Base-by-base conservation (phyloP, 2,113 vertebrate genomes). In the Heterotilapia buettikoferi region DNA sequence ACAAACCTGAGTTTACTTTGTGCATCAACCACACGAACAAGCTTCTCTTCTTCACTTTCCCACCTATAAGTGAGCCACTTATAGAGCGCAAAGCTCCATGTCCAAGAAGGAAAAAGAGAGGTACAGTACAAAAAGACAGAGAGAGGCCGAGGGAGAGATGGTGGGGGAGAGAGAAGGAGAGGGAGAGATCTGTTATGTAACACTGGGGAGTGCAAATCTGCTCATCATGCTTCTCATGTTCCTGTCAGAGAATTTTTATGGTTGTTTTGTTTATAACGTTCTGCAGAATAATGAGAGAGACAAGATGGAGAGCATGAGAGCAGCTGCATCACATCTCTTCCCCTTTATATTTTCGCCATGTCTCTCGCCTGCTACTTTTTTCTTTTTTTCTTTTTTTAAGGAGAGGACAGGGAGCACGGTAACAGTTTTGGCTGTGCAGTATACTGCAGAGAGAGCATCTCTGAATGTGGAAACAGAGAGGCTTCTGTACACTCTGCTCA, bases 201-300 rank as follows among this genome's bases (percentile, higher is more conserved):
- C 88, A 87, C 63, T 38, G 56, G 71, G 88, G 89, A 92, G 94
- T 93, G 93, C 86, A 95, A 94, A 96, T 95, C 93, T 95, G 90
- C 91, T 94, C 94, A 94, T 94, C 94, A 94, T 94, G 95, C 90
- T 90, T 88, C 93, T 95, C 91, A 92, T 94, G 95, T 94, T 93
- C 89, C 88, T 92, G 91, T 94, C 89, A 93, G 90, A 90, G 89
- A 89, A 89, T 93, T 91, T 92, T 87, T 91, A 86, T 84, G 92
- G 85, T 86, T 93, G 90, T 92, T 96, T 91, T 95, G 92, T 94
- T 94, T 85, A 84, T 78, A 87, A 71, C 53, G 9, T 87, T 84
- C 82, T 91, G 86, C 84, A 89, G 84, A 87, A 88, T 92, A 89
- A 94, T 73, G 85, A 92, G 89, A 80, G 79, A 88, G 85, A 88